Evolutionary conservation across 2,888 invertebrate species (phyloP), one percentile per base, ranked within the genome.

Genomic region (Phymatocera aterrima): DNA sequence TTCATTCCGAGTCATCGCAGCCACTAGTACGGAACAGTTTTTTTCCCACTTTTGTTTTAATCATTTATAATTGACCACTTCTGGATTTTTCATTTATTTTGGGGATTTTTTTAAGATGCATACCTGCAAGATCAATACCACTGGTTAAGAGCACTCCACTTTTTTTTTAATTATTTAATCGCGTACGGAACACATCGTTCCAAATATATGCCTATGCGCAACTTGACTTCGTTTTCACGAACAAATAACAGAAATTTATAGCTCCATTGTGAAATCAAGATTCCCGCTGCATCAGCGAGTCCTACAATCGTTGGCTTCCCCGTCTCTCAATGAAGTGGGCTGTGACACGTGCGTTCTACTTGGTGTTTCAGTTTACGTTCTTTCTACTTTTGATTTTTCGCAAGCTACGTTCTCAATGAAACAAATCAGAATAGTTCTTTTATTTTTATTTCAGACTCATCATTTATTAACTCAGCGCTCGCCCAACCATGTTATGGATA

Each of bases 211-310:
- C 48, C 34, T 51, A 51, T 3, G 37, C 34, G 10, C 18, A 21
- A 28, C 18, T 51, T 72, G 48, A 15, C 21, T 72, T 12, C 5
- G 18, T 72, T 68, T n/a, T 72, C 48, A 18, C n/a, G 72, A 51
- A 72, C 34, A 72, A 72, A 51, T 51, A 51, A 48, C 18, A 12
- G 34, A 51, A 72, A 72, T 72, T 72, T 72, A 72, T 72, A 28
- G 34, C 51, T 48, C 72, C 72, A 72, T 72, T 72, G 72, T 72
- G 72, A 72, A 72, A 72, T 72, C 48, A 72, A 51, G 70, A 15
- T 72, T 31, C 70, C 70, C 34, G 70, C 43, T 68, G 43, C 40
- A 70, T 28, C 46, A 65, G 8, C 40, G n/a, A 18, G 34, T 34
- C 31, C 10, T 6, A 48, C 51, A 48, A 72, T 72, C 72, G 51